phyloP scores from a whole-genome alignment of 1,140 invertebrate genomes.

The Anoplolepis gracilipes region DNA sequence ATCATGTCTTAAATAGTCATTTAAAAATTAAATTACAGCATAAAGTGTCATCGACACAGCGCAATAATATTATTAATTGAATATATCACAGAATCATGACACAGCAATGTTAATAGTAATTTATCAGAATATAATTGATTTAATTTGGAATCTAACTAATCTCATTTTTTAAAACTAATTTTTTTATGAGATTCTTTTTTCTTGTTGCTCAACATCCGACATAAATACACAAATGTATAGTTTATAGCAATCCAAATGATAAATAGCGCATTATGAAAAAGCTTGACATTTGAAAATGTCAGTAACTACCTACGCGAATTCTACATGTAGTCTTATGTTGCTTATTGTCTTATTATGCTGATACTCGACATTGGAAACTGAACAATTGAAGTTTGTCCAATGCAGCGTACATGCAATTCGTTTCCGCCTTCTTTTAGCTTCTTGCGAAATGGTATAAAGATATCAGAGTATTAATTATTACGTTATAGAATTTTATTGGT shows the following conservation, averaged over 20 bases:
- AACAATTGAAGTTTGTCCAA: slow-evolving; percentile 36
- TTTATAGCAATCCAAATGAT: slow-evolving; percentile 72
- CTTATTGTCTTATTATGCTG: slow-evolving; percentile 71
- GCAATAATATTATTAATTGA: too few relatives aligned
- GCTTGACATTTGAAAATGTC: slow-evolving; percentile 82
- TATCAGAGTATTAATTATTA: not conserved
- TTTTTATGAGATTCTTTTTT: not conserved
- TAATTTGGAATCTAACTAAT: not conserved
- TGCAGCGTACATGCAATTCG: not conserved
- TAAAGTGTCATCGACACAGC: too few relatives aligned
- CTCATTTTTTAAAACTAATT: not conserved
- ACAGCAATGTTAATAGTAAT: too few relatives aligned
- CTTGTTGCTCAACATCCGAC: not conserved
- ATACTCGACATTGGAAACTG: slow-evolving; percentile 39
- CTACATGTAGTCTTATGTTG: slow-evolving; percentile 63
- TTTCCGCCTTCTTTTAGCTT: not conserved
- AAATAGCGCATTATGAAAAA: slow-evolving; percentile 74
- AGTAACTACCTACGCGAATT: slow-evolving; percentile 78
- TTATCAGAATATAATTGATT: too few relatives aligned
- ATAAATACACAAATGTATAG: slow-evolving; percentile 52
- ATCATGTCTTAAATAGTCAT: too few relatives aligned
- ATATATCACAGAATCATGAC: too few relatives aligned
- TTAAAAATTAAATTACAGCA: too few relatives aligned
- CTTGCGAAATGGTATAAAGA: not conserved
- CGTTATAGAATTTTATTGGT: not conserved